Conservation (phyloP, 2,888 invertebrate species). For the Amphipyra tragopoginis region DNA sequence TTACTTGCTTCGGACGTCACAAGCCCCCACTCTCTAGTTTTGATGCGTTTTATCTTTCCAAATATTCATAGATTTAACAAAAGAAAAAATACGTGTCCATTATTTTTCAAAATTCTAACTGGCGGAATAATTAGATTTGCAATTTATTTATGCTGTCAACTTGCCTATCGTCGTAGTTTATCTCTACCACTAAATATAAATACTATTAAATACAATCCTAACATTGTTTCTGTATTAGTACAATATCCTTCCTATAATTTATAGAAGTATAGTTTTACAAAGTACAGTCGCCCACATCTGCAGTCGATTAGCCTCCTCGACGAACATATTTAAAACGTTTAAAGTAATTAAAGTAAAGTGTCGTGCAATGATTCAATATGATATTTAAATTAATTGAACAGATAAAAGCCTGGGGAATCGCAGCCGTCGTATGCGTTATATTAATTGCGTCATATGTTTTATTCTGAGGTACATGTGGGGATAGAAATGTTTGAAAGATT, state of each 20-base stretch:
- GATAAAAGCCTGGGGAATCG: constrained; percentile 58
- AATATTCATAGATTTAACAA: no score
- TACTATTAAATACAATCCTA: neutral
- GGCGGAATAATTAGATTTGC: no score
- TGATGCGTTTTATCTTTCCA: no score
- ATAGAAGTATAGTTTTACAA: constrained; percentile 2
- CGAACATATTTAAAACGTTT: constrained; percentile 38
- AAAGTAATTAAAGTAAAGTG: constrained; percentile 57
- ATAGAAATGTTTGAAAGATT: constrained; percentile 18
- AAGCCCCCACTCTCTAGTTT: no score
- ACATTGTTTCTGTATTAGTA: neutral
- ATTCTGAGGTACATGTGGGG: constrained; percentile 37
- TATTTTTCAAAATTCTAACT: no score
- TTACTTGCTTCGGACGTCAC: no score
- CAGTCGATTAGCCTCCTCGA: constrained; percentile 11
- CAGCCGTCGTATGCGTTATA: constrained; percentile 51
- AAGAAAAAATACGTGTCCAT: no score
- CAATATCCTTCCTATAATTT: constrained; percentile 8
- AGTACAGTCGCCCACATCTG: constrained; percentile 17
- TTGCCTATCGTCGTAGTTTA: no score
- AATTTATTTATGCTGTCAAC: no score
- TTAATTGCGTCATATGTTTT: constrained; percentile 50
- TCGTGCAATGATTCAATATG: constrained; percentile 56
- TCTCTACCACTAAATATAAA: no score
- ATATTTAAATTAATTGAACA: constrained; percentile 65